Base-by-base conservation (phyloP, 2,113 vertebrate genomes). In the Acanthochromis polyacanthus region DNA sequence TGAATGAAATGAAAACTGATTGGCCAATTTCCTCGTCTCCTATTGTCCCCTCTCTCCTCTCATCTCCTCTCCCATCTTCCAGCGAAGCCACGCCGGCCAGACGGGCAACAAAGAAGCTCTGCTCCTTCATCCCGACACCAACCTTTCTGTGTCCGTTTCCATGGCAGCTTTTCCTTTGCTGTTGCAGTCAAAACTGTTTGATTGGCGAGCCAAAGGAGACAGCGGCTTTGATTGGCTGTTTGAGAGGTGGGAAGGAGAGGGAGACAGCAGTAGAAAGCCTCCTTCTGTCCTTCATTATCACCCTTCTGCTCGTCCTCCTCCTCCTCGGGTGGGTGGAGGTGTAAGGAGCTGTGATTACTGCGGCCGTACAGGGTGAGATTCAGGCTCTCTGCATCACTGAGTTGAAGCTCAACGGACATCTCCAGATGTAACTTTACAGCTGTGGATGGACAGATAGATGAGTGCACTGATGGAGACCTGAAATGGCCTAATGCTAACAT, bases 141-240 rank as follows among this genome's bases (percentile, higher is more conserved):
- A 92, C 92, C 92, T 92, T 67, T 82, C 25, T 32, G 4, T 52
- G 48, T 62, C 66, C 11, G 66, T 85, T 86, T 87, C 89, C 82
- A 88, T 79, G 63, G 83, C 64, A 80, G 80, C 84, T 48, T 71
- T 63, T 63, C 48, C 32, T 81, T 85, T 46, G 40, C 75, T 50
- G 69, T 58, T 52, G 46, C 72, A n/a, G 17, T 75, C 53, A 64
- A 79, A 69, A 83, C 36, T 1, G 78, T 92, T 84, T 80, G 76
- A 82, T 87, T 92, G 70, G 85, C 5, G 17, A 93, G 36, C 87
- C 85, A 83, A 43, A 93, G 85, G 70, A 91, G 85, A 75, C 92
- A 93, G 57, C 6, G 58, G 71, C 71, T 89, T 71, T 66, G 83
- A 84, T 78, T 86, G 87, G 80, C 12, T 7, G 71, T 60, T 69